Conservation (phyloP, 2,888 invertebrate genomes). For the Orthonychiurus folsomi region DNA sequence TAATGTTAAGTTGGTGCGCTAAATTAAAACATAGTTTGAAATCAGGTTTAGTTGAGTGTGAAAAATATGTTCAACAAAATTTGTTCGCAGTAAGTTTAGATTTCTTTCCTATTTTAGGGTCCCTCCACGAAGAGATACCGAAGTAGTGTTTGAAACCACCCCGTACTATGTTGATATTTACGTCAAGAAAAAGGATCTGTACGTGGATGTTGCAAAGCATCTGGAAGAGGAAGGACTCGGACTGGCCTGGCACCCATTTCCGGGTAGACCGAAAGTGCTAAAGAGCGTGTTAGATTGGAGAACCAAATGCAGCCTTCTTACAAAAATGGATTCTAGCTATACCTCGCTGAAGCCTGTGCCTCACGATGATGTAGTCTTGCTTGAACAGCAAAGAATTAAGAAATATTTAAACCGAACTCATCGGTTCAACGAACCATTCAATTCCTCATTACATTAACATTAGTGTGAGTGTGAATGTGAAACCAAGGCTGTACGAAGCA, state of each 20-base stretch:
- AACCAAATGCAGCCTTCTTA: no score
- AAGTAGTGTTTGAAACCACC: not conserved
- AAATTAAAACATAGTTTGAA: no score
- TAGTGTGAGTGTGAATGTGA: no score
- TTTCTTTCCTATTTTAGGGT: not conserved
- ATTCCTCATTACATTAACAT: no score
- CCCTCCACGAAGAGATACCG: no score
- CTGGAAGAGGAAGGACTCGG: not conserved
- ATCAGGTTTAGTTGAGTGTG: not conserved
- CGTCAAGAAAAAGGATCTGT: not conserved
- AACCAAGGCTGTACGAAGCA: no score
- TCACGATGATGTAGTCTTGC: not conserved
- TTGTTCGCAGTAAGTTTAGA: not conserved
- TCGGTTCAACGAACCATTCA: no score
- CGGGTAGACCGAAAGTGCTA: not conserved
- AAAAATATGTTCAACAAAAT: no score
- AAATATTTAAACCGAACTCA: not conserved
- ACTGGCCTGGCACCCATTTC: constrained; percentile 5
- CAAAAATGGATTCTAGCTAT: not conserved
- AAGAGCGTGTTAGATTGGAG: no score
- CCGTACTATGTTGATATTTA: not conserved
- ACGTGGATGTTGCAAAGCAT: not conserved
- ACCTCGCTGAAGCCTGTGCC: not conserved
- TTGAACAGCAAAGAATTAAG: not conserved
- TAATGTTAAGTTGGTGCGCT: no score